phyloP scores from a whole-genome alignment of 2,888 invertebrate species.

The Dynastes grantii region DNA sequence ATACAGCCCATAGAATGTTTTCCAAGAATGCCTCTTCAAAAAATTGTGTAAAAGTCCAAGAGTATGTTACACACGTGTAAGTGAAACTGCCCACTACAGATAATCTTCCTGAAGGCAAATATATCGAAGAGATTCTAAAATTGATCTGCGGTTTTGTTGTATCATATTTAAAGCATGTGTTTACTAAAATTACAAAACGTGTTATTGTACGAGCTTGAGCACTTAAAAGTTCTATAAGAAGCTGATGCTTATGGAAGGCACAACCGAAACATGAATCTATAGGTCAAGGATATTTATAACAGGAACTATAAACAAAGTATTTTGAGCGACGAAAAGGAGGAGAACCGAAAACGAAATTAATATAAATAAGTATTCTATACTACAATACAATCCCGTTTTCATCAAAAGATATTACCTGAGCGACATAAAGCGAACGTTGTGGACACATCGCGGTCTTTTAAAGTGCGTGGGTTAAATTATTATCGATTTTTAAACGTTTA shows the following conservation, averaged over 20 bases:
- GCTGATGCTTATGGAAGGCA: background rate
- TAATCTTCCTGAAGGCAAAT: too few species aligned
- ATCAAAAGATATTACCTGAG: background rate
- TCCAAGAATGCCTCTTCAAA: too few species aligned
- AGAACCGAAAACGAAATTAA: background rate
- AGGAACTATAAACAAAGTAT: conserved; percentile 30
- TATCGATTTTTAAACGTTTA: conserved; percentile 32
- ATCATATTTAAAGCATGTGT: too few species aligned
- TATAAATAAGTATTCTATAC: conserved; percentile 16
- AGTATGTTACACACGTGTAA: too few species aligned
- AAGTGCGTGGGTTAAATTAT: conserved; percentile 42
- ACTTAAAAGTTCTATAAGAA: background rate
- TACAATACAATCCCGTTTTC: background rate
- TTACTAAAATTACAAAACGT: background rate
- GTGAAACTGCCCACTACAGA: too few species aligned
- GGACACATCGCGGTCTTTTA: background rate
- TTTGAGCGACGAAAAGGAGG: conserved; percentile 28
- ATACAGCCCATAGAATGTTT: too few species aligned
- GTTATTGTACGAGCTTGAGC: background rate
- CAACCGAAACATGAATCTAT: conserved; percentile 24
- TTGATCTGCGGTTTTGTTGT: too few species aligned
- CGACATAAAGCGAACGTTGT: conserved; percentile 2
- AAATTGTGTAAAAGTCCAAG: too few species aligned
- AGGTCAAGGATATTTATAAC: conserved; percentile 45
- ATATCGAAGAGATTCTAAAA: too few species aligned